These are phyloP conservation scores for Monomorium pharaonis DNA, from an alignment of 1,140 invertebrate genomes.

Conservation along the genomic window DNA sequence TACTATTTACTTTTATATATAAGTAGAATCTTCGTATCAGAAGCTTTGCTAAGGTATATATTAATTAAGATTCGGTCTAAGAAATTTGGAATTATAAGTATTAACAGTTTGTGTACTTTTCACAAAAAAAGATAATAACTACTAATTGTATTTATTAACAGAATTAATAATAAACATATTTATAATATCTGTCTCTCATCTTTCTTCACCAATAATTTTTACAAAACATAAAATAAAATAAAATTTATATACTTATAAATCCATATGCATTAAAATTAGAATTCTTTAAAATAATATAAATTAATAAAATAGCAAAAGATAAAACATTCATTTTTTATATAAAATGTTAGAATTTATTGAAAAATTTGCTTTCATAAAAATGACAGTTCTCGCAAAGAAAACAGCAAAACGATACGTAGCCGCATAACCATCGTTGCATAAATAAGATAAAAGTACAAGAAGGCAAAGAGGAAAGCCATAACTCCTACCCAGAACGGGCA, in stretches of 20 bases:
- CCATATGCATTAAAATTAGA: neutral
- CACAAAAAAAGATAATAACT: neutral
- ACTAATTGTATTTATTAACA: neutral
- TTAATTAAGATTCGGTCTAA: neutral
- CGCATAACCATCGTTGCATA: constrained; percentile 23
- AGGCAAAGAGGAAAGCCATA: neutral
- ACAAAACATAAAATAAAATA: neutral
- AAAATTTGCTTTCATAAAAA: neutral
- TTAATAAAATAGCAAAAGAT: neutral
- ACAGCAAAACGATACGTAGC: neutral
- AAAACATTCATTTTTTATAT: neutral
- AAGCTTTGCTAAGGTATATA: neutral
- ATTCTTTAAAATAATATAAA: neutral
- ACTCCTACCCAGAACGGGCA: neutral
- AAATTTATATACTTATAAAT: neutral
- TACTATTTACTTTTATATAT: neutral
- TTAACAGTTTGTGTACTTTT: neutral
- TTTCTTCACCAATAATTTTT: too few relatives aligned
- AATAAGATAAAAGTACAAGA: constrained; percentile 39
- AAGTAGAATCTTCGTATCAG: neutral
- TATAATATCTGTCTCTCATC: neutral
- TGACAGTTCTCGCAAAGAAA: neutral
- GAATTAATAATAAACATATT: neutral
- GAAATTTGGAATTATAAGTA: neutral
- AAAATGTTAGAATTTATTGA: neutral